These are phyloP conservation scores for Athene cunicularia DNA, from an alignment of 2,113 vertebrate species.

Conservation along the genomic window DNA sequence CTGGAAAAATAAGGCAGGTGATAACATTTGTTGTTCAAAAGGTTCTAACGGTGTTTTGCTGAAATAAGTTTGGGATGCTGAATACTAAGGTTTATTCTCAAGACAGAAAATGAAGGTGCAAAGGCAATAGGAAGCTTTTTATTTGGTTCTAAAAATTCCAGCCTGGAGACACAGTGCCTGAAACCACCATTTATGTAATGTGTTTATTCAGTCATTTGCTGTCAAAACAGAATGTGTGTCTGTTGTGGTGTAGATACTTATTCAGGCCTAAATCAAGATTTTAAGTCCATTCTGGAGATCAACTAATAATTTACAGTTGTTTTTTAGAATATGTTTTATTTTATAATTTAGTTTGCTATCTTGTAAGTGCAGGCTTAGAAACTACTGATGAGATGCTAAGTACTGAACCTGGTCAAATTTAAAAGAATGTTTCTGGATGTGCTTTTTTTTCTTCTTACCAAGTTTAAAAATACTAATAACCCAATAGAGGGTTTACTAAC, in stretches of 20 bases:
- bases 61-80: not conserved
- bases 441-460: not conserved
- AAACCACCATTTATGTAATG: not conserved
- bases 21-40: not conserved
- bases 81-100: not conserved
- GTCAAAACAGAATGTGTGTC: not conserved
- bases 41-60: not conserved
- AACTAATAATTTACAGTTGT: not conserved
- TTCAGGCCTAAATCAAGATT: not conserved
- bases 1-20: not conserved
- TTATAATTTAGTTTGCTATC: not conserved
- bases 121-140: not conserved
- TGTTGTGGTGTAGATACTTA: not conserved
- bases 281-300: not conserved
- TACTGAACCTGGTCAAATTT: not conserved
- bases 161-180: not conserved
- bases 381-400: not conserved
- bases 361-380: not conserved
- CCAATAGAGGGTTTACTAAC: not conserved
- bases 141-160: not conserved
- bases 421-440: not conserved
- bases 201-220: not conserved
- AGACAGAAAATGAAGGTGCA: not conserved
- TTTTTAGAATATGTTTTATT: not conserved
- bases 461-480: not conserved